Evolutionary conservation across 2,113 vertebrate genomes (phyloP), one percentile per base, ranked within the genome.

Genomic region (Vombatus ursinus): DNA sequence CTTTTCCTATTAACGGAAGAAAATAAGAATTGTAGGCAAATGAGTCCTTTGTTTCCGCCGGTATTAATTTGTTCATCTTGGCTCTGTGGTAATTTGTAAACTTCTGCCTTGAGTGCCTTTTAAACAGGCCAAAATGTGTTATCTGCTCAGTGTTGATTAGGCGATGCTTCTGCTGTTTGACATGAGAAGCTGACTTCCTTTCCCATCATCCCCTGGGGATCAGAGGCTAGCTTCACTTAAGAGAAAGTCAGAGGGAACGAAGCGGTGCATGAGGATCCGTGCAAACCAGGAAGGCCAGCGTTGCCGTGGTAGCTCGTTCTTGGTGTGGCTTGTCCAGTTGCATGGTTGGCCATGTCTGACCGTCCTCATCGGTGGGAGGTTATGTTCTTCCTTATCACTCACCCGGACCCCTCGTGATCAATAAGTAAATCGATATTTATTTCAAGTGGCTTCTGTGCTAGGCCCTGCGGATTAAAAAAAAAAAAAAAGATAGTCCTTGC

Each of bases 101-200:
- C 90, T 89, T 51, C 61, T 92, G 95, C 95, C 53, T n/a, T 11
- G 44, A 98, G 90, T 24, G 10, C 31, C 50, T 95, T 95, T 90
- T 92, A 54, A 57, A 57, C 24, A 31, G 90, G 91, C 37, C 92
- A 94, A 5, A 50, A 89, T 11, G 7, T 49, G 91, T 95, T 9
- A 2, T 37, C 11, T 47, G 93, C 8, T 89, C n/a, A 89, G 52
- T 53, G 50, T 10, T 1, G 89, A 53, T 19, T 90, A 91, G 47
- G 3, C 37, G 91, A 37, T 4, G 23, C n/a, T 68, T 89, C 14
- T 50, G 1, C 22, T 7, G 1, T 22, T 10, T 3, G 31, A 61
- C n/a, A 3, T 37, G 6, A 1, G 10, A 9, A 0, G 9, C 28
- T 0, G 10, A 0, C 25, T 2, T 50, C 26, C 52, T 49, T 28